Conservation (phyloP, 2,113 vertebrate genomes). For the Oreochromis aureus region DNA sequence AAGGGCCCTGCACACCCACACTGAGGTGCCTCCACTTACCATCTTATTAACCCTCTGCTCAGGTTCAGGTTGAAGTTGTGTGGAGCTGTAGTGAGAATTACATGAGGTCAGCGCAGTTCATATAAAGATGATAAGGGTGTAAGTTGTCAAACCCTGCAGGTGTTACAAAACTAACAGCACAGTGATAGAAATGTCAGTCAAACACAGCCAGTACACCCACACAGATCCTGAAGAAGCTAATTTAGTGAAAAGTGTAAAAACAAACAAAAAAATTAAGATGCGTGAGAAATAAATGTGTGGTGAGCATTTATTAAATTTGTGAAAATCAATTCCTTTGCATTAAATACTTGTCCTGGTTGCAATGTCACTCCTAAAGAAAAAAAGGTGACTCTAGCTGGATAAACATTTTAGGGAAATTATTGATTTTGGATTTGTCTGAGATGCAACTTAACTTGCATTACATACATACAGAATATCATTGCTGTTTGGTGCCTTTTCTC, state of each 20-base stretch:
- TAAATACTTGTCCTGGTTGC: neutral
- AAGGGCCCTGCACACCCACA: neutral
- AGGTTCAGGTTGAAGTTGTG: neutral
- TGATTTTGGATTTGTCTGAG: neutral
- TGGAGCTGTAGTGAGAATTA: neutral
- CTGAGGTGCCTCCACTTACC: neutral
- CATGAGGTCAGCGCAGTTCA: neutral
- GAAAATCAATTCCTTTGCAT: neutral
- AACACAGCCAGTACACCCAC: neutral
- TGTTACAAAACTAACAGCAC: neutral
- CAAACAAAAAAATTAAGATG: neutral
- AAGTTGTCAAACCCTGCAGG: neutral
- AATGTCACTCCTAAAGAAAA: neutral
- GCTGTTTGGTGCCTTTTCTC: neutral
- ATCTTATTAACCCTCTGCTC: neutral
- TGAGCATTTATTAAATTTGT: neutral
- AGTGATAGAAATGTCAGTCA: neutral
- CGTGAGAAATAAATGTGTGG: neutral
- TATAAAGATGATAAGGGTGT: neutral
- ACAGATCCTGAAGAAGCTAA: neutral
- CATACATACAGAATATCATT: neutral
- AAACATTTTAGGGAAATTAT: neutral
- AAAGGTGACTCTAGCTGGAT: neutral
- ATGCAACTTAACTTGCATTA: neutral
- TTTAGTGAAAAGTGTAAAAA: neutral